Evolutionary conservation across 2,888 invertebrate species (phyloP).

Genomic region (Caenorhabditis wallacei): DNA sequence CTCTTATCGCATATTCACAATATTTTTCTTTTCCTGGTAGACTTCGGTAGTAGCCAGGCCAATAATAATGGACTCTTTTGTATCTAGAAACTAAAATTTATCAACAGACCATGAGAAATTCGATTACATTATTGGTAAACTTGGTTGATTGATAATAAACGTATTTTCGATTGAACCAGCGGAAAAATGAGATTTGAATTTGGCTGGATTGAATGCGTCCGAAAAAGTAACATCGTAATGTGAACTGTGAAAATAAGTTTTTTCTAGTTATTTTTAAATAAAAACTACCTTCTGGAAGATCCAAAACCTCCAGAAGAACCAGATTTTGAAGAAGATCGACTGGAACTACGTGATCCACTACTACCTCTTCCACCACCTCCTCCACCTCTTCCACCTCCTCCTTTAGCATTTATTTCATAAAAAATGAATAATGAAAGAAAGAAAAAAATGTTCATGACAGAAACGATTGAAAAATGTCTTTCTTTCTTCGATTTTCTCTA

Average conservation of each 20-base stretch:
- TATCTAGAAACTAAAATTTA: constrained; percentile 7
- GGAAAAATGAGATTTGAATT: constrained; percentile 15
- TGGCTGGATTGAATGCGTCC: constrained; percentile 23
- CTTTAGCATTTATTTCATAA: constrained; percentile 38
- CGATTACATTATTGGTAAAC: constrained; percentile 30
- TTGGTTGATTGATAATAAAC: constrained; percentile 19
- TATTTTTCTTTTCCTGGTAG: constrained; percentile 15
- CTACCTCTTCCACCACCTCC: constrained; percentile 30
- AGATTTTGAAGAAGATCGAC: constrained; percentile 20
- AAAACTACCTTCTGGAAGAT: constrained; percentile 1
- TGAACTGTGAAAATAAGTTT: too few relatives aligned
- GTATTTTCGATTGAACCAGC: constrained; percentile 4
- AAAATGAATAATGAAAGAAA: constrained; percentile 13
- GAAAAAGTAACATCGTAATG: too few relatives aligned
- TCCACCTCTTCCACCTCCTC: constrained; percentile 32
- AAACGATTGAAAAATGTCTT: constrained; percentile 6
- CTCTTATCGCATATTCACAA: constrained; percentile 40
- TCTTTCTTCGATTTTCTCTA: constrained; percentile 9
- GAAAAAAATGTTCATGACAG: constrained; percentile 36
- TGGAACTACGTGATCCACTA: constrained; percentile 44
- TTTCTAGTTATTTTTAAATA: too few relatives aligned
- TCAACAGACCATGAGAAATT: too few relatives aligned
- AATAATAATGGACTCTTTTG: constrained; percentile 44
- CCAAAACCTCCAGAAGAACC: constrained; percentile 25
- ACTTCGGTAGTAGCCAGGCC: constrained; percentile 39